Percentiles rank a stretch among this genome's conserved stretches.
These are phyloP conservation scores for Muntiacus reevesi DNA, from an alignment of 2,113 vertebrate species.

Conservation along the genomic window DNA sequence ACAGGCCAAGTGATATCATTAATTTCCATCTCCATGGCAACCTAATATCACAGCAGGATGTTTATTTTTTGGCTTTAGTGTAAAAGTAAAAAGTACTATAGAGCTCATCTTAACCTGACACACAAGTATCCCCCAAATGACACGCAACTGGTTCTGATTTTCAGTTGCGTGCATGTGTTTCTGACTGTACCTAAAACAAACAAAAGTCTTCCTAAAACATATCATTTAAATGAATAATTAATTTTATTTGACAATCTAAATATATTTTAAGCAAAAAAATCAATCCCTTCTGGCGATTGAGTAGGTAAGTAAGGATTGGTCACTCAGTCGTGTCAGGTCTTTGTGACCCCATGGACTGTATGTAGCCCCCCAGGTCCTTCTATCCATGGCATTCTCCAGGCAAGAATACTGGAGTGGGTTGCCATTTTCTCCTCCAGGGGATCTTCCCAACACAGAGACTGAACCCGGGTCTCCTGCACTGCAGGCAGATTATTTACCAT, in stretches of 20 bases:
- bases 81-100: neutral
- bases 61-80: neutral
- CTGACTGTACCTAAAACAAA: neutral
- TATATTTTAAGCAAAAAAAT: neutral
- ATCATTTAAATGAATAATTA: neutral
- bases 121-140: neutral
- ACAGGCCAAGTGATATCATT: neutral
- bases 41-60: neutral
- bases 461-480: neutral
- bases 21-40: neutral
- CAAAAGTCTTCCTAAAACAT: neutral
- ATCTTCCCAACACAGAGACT: neutral
- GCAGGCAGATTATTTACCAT: neutral
- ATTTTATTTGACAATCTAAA: neutral
- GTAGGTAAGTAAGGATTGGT: neutral
- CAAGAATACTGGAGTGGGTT: neutral
- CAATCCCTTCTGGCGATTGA: neutral
- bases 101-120: neutral
- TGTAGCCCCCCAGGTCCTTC: neutral
- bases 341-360: neutral
- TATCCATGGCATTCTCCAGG: neutral
- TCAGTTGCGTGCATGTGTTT: neutral
- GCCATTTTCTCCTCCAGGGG: neutral
- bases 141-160: neutral
- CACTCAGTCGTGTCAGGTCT: neutral